These are phyloP conservation scores for Corythoichthys haematopterus DNA, from an alignment of 2,113 vertebrate genomes.

Conservation along the genomic window DNA sequence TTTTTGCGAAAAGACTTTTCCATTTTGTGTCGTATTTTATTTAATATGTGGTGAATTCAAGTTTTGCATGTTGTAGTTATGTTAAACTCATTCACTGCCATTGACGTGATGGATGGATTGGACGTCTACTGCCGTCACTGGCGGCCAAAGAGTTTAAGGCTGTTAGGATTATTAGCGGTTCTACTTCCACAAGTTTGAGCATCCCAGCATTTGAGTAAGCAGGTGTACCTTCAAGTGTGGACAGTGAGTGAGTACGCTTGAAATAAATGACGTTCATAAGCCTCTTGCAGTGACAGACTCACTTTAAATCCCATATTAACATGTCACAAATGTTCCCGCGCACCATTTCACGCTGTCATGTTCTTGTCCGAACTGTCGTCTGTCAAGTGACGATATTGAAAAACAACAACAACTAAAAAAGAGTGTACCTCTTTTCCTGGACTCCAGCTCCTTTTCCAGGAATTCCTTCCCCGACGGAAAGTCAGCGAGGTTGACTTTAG, in stretches of 20 bases:
- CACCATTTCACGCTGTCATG: conserved; percentile 18
- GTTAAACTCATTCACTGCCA: not conserved
- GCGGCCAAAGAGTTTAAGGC: not conserved
- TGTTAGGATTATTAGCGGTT: not conserved
- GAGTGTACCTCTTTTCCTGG: conserved; percentile 78
- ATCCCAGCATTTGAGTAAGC: not conserved
- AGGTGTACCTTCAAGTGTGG: not conserved
- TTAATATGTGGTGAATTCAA: not conserved
- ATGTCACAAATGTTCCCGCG: conserved; percentile 26
- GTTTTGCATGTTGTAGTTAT: not conserved
- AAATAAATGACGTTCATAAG: conserved; percentile 35
- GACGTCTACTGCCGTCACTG: no score
- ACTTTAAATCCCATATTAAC: conserved; percentile 40
- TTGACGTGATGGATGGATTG: no score
- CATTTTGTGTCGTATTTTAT: not conserved
- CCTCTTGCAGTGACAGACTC: conserved; percentile 25
- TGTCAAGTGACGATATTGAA: not conserved
- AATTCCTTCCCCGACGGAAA: conserved; percentile 85
- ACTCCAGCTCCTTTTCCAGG: conserved; percentile 86
- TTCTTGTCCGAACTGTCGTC: not conserved
- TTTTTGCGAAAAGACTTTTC: not conserved
- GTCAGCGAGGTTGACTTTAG: conserved; percentile 85
- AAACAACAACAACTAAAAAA: not conserved
- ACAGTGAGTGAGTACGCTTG: conserved; percentile 19
- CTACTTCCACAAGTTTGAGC: not conserved